Evolutionary conservation across 2,113 vertebrate genomes (phyloP), one percentile per base, ranked within the genome.

Genomic region (Daphoenositta chrysoptera): DNA sequence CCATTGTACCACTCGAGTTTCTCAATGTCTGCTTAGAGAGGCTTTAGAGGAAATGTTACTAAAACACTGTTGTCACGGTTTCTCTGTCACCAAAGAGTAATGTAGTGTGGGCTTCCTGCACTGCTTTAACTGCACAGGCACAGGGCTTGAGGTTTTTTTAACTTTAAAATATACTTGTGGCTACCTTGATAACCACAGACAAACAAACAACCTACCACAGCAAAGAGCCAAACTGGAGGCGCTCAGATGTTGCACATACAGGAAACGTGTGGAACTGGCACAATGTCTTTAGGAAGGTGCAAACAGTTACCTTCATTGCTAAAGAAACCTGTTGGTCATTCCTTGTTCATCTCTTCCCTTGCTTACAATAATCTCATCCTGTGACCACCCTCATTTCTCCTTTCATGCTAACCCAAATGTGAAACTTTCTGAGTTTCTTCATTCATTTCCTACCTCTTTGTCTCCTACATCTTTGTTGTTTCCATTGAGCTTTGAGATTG

Each of bases 31-130:
- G 2, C 71, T 86, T 72, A 68, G 60, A 94, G 77, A 61, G 31
- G 53, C 65, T 94, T 96, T 65, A 60, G 10, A 23, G 79, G 96
- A 97, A 97, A 97, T 35, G 88, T 90, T 72, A 68, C 76, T 91
- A 87, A 61, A 92, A 89, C 79, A 78, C 60, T 69, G 78, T 33
- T 84, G 91, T 95, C 95, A 85, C 8, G 0, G 50, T 87, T 92
- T 84, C 87, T 90, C 78, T 58, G 81, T 87, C 66, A 92, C 53
- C 75, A 86, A 86, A 73, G 50, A 95, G 89, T 83, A 80, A 88
- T 37, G 63, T 58, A 77, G 45, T 40, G 68, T 10, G 42, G 50
- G 89, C 90, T 97, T 98, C 97, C 97, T 94, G 94, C 82, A 24
- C 89, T 85, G 16, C 39, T 97, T 93, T 57, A 93, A 57, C 64